Conservation (phyloP, 2,888 invertebrate genomes). For the Brachyptera risi region DNA sequence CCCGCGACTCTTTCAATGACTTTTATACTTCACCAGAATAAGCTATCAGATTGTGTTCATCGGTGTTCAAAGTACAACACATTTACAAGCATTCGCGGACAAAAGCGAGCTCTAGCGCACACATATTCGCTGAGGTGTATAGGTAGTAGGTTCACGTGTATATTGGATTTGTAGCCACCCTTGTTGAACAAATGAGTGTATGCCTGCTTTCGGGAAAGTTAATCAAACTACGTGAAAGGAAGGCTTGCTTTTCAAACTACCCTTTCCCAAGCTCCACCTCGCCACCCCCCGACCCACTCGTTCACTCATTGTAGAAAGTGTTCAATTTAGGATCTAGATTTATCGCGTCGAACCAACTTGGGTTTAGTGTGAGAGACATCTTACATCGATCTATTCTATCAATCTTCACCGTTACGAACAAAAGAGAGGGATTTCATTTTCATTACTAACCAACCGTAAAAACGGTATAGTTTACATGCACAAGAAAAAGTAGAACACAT, state of each 20-base stretch:
- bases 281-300: not conserved
- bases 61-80: constrained; percentile 31
- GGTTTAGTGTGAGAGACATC: not conserved
- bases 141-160: constrained; percentile 21
- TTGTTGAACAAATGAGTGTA: constrained; percentile 49
- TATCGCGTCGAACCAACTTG: constrained; percentile 11
- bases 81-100: constrained; percentile 30
- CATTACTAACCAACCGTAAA: no score
- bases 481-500: no score
- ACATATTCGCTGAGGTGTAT: not conserved
- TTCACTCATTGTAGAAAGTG: constrained; percentile 24
- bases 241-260: not conserved
- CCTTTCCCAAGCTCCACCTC: not conserved
- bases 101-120: constrained; percentile 20
- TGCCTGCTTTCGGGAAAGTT: constrained; percentile 39
- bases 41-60: constrained; percentile 25
- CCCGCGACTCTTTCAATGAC: constrained; percentile 9
- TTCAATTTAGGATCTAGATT: constrained; percentile 25
- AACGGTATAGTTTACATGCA: no score
- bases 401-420: no score
- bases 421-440: no score
- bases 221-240: constrained; percentile 41
- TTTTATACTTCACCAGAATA: constrained; percentile 8
- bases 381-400: not conserved
- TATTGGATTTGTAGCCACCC: constrained; percentile 48